phyloP scores from a whole-genome alignment of 2,888 invertebrate genomes.

The Cacoxenus indagator region DNA sequence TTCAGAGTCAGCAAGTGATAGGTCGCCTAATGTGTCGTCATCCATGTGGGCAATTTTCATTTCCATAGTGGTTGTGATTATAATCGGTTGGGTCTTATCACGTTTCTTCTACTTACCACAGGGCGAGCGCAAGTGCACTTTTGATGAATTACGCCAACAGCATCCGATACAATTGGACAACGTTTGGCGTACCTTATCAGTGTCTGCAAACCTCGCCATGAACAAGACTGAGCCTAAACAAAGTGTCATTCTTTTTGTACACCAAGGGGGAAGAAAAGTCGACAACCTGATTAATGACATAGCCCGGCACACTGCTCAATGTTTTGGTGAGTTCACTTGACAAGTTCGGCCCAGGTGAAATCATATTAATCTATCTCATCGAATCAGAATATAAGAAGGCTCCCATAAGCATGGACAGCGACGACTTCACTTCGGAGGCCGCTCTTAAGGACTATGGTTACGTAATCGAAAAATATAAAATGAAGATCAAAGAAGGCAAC shows the following conservation, averaged over 20 bases:
- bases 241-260: constrained; percentile 39
- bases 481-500: constrained; percentile 54
- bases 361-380: not conserved
- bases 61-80: too few relatives aligned
- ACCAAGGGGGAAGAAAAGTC: constrained; percentile 30
- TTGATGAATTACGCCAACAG: not conserved
- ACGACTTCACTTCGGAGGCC: constrained; percentile 50
- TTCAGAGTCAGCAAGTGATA: too few relatives aligned
- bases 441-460: constrained; percentile 57
- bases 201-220: not conserved
- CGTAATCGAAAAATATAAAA: constrained; percentile 59
- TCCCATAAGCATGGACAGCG: constrained; percentile 46
- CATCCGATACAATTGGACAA: not conserved
- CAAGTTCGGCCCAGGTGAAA: not conserved
- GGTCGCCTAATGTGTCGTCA: too few relatives aligned
- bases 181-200: not conserved
- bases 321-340: constrained; percentile 54
- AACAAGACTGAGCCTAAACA: not conserved
- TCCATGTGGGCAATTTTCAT: too few relatives aligned
- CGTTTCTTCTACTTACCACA: too few relatives aligned
- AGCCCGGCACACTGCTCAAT: constrained; percentile 50
- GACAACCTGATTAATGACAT: constrained; percentile 49
- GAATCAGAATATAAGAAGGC: constrained; percentile 36
- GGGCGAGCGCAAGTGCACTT: not conserved
- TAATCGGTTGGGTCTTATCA: too few relatives aligned